These are phyloP conservation scores for Trididemnum miniatum DNA, from an alignment of 23 tunicate species.

Conservation along the genomic window DNA sequence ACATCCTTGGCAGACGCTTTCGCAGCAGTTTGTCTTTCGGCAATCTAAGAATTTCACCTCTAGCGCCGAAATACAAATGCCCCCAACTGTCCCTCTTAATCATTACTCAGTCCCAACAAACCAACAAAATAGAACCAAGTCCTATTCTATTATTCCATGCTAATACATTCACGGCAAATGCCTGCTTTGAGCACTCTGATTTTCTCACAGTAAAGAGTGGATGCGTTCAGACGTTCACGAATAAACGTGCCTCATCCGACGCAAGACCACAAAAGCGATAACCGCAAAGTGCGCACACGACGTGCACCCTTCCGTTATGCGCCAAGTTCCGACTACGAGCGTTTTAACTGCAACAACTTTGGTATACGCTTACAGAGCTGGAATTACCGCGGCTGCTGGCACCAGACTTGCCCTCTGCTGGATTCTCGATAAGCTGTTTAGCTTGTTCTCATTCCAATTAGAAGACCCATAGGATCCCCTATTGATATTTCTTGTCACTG, in stretches of 20 bases:
- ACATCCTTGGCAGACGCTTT: slow-evolving; percentile 18
- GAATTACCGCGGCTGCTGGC: slow-evolving; percentile 89
- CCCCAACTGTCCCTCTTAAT: background rate
- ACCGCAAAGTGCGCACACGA: background rate
- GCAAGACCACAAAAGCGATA: background rate
- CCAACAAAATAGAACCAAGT: slow-evolving; percentile 83
- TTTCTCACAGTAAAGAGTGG: slow-evolving; percentile 71
- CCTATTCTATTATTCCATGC: slow-evolving; percentile 79
- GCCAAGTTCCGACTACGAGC: slow-evolving; percentile 54
- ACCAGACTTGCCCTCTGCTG: no score
- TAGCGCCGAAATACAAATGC: background rate
- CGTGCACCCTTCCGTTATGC: slow-evolving; percentile 2
- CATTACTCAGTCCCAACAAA: slow-evolving; percentile 72
- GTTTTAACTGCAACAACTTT: slow-evolving; percentile 65
- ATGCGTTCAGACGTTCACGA: slow-evolving; percentile 53
- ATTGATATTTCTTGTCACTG: slow-evolving; percentile 75
- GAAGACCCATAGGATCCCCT: slow-evolving; percentile 58
- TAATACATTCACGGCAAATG: slow-evolving; percentile 58
- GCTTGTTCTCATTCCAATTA: slow-evolving; percentile 70
- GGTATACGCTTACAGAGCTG: slow-evolving; percentile 65
- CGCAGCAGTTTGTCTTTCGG: background rate
- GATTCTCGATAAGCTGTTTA: slow-evolving; percentile 69
- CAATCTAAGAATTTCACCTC: slow-evolving; percentile 4
- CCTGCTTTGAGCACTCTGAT: slow-evolving; percentile 85
- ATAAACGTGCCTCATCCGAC: slow-evolving; percentile 53